Evolutionary conservation across 2,797 vertebrate species (phyloP).

Genomic region (Gallinago nigripennis): DNA sequence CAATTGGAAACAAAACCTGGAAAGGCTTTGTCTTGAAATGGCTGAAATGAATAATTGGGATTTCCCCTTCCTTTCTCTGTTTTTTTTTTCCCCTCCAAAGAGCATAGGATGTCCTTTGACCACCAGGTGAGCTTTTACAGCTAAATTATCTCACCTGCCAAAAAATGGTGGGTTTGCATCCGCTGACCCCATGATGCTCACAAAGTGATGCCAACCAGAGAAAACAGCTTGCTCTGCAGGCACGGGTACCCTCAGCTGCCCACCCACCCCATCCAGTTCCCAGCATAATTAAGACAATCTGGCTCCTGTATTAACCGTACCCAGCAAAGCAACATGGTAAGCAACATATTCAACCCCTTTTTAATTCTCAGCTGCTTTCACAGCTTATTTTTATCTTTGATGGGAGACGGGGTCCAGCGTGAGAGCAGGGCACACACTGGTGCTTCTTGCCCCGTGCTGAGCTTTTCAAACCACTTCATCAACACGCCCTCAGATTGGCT

Average conservation of each 20-base stretch:
- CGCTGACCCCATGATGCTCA: background rate
- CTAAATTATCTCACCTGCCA: background rate
- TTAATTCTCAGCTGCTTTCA: background rate
- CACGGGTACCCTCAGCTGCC: background rate
- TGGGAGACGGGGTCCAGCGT: background rate
- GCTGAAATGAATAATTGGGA: background rate
- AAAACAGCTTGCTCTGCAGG: background rate
- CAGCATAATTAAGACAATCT: background rate
- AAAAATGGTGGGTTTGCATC: background rate
- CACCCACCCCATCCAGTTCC: background rate
- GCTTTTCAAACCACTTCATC: constrained; percentile 43
- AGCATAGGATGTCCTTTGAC: background rate
- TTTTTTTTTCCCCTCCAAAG: background rate
- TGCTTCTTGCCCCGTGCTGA: background rate
- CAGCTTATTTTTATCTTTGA: constrained; percentile 27
- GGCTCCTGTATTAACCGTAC: background rate
- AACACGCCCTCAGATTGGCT: constrained; percentile 24
- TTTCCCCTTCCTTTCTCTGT: background rate
- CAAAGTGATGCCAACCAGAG: background rate
- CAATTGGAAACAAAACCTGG: background rate
- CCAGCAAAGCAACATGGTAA: background rate
- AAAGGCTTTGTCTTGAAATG: background rate
- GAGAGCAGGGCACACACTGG: background rate
- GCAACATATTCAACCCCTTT: background rate
- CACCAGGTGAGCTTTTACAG: background rate